Base-by-base conservation (phyloP, 2,113 vertebrate species). In the Etia nguti region DNA sequence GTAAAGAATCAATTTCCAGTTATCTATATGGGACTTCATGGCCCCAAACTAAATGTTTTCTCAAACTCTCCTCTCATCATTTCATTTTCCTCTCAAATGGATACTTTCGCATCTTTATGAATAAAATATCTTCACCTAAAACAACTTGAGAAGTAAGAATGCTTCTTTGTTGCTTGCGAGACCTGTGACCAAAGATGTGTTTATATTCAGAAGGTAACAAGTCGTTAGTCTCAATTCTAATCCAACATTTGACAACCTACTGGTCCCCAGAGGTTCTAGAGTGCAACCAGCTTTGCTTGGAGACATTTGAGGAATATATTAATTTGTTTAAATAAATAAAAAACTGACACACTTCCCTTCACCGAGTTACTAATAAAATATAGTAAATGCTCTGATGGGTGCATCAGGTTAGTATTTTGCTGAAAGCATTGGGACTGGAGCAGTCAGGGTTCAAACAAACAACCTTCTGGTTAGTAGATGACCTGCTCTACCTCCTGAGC, bases 161-260 rank as follows among this genome's bases (percentile, higher is more conserved):
- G 31, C 31, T n/a, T 20, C 59, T 62, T 20, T 62, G 34, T 34
- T 36, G 1, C 9, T 34, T 59, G 57, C 18, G 57, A 31, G 57
- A 59, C 15, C 8, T 59, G 26, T 59, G 2, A 31, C 57, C 57
- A 31, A 29, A 59, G 26, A 59, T 59, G 13, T 59, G 8, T 59
- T 59, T 59, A 10, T 59, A 59, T 31, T 29, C 57, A 59, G 56
- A 18, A 65, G 18, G 31, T 9, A 36, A 36, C 10, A 65, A 36
- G 60, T 36, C 0, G 0, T 36, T 65, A 65, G 31, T 36, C 18
- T 65, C 9, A 0, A 36, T 38, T 36, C n/a, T 65, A 0, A 36
- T 38, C 55, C 55, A 57, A 70, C 12, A 29, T 59, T 26, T 59
- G 56, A 31, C 29, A 18, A 7, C 56, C 36, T 24, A 8, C 12